Evolutionary conservation across 2,797 vertebrate genomes (phyloP), one percentile per base, ranked within the genome.

Genomic region (Acrocephalus scirpaceus): DNA sequence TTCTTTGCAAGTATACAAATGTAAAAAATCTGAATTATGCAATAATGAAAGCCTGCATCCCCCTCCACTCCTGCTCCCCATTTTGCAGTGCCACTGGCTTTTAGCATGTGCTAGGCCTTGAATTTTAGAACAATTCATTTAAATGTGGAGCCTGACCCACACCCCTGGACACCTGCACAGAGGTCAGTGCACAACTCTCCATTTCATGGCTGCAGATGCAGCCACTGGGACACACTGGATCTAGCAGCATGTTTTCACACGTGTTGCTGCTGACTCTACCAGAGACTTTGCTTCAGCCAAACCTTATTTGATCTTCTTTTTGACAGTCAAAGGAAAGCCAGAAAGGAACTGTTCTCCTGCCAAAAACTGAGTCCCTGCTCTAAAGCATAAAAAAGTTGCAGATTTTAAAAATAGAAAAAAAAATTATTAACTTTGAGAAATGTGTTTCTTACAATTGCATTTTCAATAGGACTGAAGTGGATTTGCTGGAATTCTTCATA

Each of bases 251-350:
- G 0, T 38, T 51, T 56, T 45, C 53, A 56, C 42, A 26, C 2
- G 0, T 32, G 20, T 20, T 65, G 62, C 64, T 92, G 73, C 58
- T 47, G 65, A 53, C 71, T 91, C 30, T 64, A 5, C 18, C 65
- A 69, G 38, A 67, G 53, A 13, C 16, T 62, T 45, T 71, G 74
- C n/a, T 93, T 69, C 73, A 92, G 73, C 81, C 62, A 73, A 34
- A 53, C 78, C 77, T 90, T 0, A 0, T 71, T 72, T 80, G 70
- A 78, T 90, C 66, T 90, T 96, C 62, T 36, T 61, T 92, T 36
- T 88, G 88, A 86, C 62, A 94, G 85, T 67, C 83, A 81, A 86
- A 90, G 40, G 50, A 84, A 74, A 44, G 36, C 21, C 90, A 94
- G 88, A 90, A 85, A 67, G 45, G 45, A 90, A 48, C 44, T 70